Evolutionary conservation across 1,140 invertebrate species (phyloP).

Genomic region (Trichomalopsis sarcophagae): DNA sequence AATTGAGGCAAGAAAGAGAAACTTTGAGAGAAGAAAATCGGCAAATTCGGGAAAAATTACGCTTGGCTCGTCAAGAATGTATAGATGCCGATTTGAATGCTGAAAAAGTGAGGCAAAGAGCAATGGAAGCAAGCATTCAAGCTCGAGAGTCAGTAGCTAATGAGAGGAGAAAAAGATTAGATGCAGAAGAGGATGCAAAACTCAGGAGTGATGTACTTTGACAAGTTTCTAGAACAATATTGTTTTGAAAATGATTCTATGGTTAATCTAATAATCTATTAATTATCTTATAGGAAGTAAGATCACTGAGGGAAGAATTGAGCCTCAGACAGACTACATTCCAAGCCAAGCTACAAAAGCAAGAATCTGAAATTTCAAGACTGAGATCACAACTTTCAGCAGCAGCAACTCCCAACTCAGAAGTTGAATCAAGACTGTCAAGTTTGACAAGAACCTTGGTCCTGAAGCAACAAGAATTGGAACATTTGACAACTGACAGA

Average conservation of each 20-base stretch:
- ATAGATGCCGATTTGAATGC: constrained; percentile 71
- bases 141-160: constrained; percentile 76
- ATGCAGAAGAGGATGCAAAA: constrained; percentile 78
- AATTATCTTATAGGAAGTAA: constrained; percentile 74
- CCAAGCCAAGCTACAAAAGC: constrained; percentile 76
- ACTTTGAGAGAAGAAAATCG: constrained; percentile 79
- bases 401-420: constrained; percentile 75
- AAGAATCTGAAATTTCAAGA: constrained; percentile 79
- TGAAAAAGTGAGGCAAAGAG: constrained; percentile 69
- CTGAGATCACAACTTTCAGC: constrained; percentile 77
- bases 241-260: neutral
- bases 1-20: constrained; percentile 78
- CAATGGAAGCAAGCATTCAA: constrained; percentile 65
- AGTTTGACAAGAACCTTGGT: constrained; percentile 87
- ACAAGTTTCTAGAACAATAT: neutral
- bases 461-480: constrained; percentile 86
- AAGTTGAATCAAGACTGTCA: constrained; percentile 82
- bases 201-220: constrained; percentile 73
- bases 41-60: constrained; percentile 75
- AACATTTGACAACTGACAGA: constrained; percentile 85
- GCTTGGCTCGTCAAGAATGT: constrained; percentile 76
- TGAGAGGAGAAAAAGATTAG: constrained; percentile 76
- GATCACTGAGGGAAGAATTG: constrained; percentile 78
- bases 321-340: constrained; percentile 75
- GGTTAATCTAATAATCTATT: neutral